Base-by-base conservation (phyloP, 2,888 invertebrate genomes). In the Drosophila anomelani region DNA sequence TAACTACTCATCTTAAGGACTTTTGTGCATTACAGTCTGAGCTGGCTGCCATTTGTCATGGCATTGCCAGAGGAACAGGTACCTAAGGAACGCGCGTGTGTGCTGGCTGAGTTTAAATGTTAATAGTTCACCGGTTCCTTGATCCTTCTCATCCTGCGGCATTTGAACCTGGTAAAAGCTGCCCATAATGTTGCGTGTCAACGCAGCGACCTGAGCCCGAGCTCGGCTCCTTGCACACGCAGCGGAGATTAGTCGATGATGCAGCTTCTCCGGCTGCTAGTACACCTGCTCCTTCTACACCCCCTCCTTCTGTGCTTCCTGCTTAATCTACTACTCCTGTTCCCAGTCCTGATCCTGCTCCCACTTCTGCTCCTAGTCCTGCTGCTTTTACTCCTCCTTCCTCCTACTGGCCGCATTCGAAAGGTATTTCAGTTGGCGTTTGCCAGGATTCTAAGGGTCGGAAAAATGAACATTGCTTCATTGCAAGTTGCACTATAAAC, bases 21-120 rank as follows among this genome's bases (percentile, higher is more conserved):
- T 62, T 38, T 26, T 13, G 4, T 15, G 44, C 17, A 57, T 26
- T 10, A 10, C 55, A 56, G 43, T 32, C 23, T 23, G 4, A 23
- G 46, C 13, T 63, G 59, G 34, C 44, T 58, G 71, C 69, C 73
- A 78, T 81, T 74, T 85, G 72, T 85, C 86, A 82, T 81, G 72
- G 54, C 49, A 63, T 59, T 72, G 41, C 54, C 49, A 51, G 55
- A 20, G n/a, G 15, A 20, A 39, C 5, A 10, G 17, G 4, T 1
- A 41, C 39, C 39, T 10, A 9, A 29, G 43, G 43, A 20, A 7
- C 43, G 3, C 26, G 26, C 15, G 23, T n/a, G 23, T n/a, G 26
- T 15, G n/a, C 6, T 12, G 23, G 23, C 26, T 5, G n/a, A 59
- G 85, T 73, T 87, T 68, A 81, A 85, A 81, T 75, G 71, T 79